Percentiles rank a stretch among this genome's conserved stretches.
phyloP scores from a whole-genome alignment of 2,797 vertebrate genomes.

The Hippocampus kuda region DNA sequence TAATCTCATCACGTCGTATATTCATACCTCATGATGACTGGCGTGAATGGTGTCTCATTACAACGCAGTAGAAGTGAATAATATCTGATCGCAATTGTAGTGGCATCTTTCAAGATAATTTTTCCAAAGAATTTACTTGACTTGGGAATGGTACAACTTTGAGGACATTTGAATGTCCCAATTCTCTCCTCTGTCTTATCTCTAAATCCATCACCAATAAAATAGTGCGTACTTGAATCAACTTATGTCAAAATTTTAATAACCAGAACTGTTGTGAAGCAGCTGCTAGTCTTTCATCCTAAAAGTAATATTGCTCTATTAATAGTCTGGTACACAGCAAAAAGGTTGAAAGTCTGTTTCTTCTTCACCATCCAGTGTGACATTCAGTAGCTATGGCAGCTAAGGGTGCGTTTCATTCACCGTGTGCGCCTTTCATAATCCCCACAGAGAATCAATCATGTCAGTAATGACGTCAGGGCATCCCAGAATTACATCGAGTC shows the following conservation, averaged over 20 bases:
- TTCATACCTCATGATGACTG: no score
- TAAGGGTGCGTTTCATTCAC: background rate
- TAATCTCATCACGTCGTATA: no score
- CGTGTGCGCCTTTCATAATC: slow-evolving; percentile 46
- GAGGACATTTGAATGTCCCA: no score
- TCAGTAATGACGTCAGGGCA: slow-evolving; percentile 44
- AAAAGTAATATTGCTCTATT: background rate
- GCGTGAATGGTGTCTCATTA: no score
- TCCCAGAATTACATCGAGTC: slow-evolving; percentile 49
- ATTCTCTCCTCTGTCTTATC: no score
- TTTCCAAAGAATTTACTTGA: no score
- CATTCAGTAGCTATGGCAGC: background rate
- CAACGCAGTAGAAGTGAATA: no score
- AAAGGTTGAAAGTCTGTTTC: background rate
- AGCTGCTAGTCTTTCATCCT: background rate
- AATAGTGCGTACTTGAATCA: no score
- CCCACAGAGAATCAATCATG: slow-evolving; percentile 54
- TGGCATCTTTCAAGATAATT: no score
- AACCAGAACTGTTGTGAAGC: background rate
- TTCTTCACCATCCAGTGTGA: background rate
- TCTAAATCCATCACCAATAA: no score
- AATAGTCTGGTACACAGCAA: background rate
- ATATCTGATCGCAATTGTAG: no score
- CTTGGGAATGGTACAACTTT: no score
- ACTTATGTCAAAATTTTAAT: background rate